Evolutionary conservation across 2,797 vertebrate genomes (phyloP).

Genomic region (Lophotriccus pileatus): DNA sequence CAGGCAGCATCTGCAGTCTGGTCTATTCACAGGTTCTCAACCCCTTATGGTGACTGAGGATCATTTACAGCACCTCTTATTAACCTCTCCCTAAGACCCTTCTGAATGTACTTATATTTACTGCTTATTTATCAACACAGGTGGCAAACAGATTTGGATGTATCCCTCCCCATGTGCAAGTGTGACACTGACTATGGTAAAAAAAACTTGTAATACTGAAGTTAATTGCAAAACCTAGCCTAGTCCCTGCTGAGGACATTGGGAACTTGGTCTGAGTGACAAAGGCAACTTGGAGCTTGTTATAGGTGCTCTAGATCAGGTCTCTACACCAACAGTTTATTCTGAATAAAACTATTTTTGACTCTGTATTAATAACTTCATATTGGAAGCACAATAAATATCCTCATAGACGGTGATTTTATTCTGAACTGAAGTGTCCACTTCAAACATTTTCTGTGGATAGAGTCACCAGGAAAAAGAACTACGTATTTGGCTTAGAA

Average conservation of each 20-base stretch:
- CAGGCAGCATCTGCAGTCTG: neutral
- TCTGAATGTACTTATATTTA: neutral
- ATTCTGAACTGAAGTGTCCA: neutral
- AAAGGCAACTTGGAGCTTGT: neutral
- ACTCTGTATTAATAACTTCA: neutral
- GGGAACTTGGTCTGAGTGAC: neutral
- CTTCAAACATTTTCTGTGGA: neutral
- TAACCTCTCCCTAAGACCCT: neutral
- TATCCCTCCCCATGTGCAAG: neutral
- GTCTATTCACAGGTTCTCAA: neutral
- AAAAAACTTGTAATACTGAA: neutral
- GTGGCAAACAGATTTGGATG: neutral
- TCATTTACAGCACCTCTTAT: neutral
- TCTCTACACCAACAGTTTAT: neutral
- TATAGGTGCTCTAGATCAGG: neutral
- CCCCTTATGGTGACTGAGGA: neutral
- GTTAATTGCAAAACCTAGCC: neutral
- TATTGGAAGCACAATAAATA: neutral
- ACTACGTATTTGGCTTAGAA: neutral
- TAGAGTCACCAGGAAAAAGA: neutral
- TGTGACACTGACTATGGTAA: neutral
- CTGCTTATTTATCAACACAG: neutral
- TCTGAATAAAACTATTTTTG: neutral
- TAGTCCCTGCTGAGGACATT: neutral
- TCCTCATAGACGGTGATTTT: neutral